Base-by-base conservation (phyloP, 2,113 vertebrate genomes). In the Arothron firmamentum region DNA sequence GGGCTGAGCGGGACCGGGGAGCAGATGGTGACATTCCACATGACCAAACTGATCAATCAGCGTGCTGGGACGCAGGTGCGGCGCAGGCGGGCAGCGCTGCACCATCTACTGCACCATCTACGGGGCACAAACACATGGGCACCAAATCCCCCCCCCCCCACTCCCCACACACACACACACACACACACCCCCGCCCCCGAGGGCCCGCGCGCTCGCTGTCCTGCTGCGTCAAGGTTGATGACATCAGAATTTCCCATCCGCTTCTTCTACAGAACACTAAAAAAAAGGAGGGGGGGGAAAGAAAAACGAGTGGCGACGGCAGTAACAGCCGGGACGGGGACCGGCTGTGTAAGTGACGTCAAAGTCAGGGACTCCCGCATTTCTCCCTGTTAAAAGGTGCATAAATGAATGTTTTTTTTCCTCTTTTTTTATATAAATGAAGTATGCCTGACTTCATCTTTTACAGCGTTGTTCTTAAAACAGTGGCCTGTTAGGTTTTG, bases 11-110 rank as follows among this genome's bases (percentile, higher is more conserved):
- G 95, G 94, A 94, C 94, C 91, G 92, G 92, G 92, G 95, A 98
- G 93, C 97, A 99, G 97, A 98, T 99, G 97, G 97, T 97, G 94
- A 96, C 96, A 98, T 99, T 99, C 96, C 96, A 98, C 97, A 99
- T 98, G 96, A 98, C 94, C 96, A 98, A 96, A 98, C 95, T 96
- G 95, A 99, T 98, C 96, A 96, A 98, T 98, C 97, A 97, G 94
- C 93, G 91, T 93, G 80, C 93, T 93, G 94, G 93, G 95, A 93
- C 96, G 93, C 96, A 99, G 96, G 96, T 99, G 96, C 94, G 93
- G 91, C 94, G 92, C 96, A 99, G 96, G 92, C 95, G 93, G 94
- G 93, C 92, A 94, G 94, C 94, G 91, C 94, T 94, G 94, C 95
- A 95, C 95, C 95, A 97, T 98, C 81, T 75, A 86, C 85, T 98